Evolutionary conservation across 35 echinoderm and acorn worm species (phyloP), one percentile per base, ranked within the genome.

Genomic region (Apostichopus parvimensis): DNA sequence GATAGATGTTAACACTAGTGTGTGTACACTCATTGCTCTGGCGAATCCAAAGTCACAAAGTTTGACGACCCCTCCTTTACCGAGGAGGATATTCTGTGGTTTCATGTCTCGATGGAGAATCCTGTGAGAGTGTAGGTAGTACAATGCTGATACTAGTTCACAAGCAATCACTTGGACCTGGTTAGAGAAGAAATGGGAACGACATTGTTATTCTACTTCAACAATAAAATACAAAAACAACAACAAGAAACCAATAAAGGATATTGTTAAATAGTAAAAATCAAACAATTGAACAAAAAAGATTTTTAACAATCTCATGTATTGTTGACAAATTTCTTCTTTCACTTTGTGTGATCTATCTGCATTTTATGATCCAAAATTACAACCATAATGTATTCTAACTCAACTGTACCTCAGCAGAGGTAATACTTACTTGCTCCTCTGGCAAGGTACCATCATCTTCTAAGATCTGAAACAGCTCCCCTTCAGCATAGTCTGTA

Each of bases 41-140:
- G 94, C 97, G 92, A 98, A 98, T 3, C 97, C 97, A 98, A 98
- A 98, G 87, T 98, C 97, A 93, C 97, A 98, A 0, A 98, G 93
- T 53, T 98, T 98, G 57, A 95, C 97, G 59, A 94, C 87, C 17
- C 97, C 97, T 20, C 94, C 97, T 92, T 98, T 98, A 7, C 95
- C 97, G 11, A 98, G 94, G 14, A 98, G 93, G 20, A 98, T 98
- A 72, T 98, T 98, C 88, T 98, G 97, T n/a, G 97, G 97, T 87
- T 98, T 98, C 97, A 98, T 98, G 62, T 98, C 97, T 93, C 97
- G 87, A 56, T 98, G 97, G 0, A 98, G 92, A 66, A 98, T 98
- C 15, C 97, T 77, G 90, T 98, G 97, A 11, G 97, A 89, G 60
- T 98, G 97, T 0, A 98, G 93, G 80, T 98, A 98, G 77, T 95